Conservation (phyloP, 1,140 invertebrate species). For the Drosophila lowei region DNA sequence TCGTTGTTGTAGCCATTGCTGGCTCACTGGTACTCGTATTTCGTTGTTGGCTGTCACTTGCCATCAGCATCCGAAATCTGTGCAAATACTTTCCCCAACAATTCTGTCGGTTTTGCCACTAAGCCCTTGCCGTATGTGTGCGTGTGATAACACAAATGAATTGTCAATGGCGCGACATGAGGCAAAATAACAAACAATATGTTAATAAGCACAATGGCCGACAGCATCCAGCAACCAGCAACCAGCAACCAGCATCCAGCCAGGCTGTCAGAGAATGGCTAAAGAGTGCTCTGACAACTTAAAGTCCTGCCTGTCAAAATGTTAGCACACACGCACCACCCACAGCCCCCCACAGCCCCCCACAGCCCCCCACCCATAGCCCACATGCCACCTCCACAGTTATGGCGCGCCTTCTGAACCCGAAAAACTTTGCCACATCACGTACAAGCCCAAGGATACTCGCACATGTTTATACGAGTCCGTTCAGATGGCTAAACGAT, state of each 20-base stretch:
- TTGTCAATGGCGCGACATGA: conserved; percentile 68
- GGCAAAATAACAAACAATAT: conserved; percentile 62
- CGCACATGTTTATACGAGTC: conserved; percentile 24
- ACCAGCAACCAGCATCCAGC: conserved; percentile 6
- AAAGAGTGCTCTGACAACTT: conserved; percentile 77
- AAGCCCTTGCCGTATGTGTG: conserved; percentile 40
- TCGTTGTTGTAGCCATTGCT: conserved; percentile 1
- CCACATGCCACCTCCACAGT: not conserved
- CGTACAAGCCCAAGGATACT: conserved; percentile 42
- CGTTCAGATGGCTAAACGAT: conserved; percentile 58
- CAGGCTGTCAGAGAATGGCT: conserved; percentile 33
- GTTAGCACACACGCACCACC: conserved; percentile 44
- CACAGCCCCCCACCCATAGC: not conserved
- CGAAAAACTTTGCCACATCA: conserved; percentile 62
- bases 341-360: not conserved
- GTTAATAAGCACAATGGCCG: conserved; percentile 67
- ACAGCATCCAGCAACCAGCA: conserved; percentile 6
- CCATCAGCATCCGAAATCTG: conserved; percentile 45
- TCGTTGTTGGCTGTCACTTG: conserved; percentile 32
- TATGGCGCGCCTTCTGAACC: conserved; percentile 42
- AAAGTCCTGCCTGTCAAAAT: conserved; percentile 75
- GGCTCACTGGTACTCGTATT: no score
- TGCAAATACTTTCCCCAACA: conserved; percentile 45
- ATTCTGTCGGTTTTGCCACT: conserved; percentile 51
- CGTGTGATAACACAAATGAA: conserved; percentile 69